Conservation (phyloP, 1,140 invertebrate species). For the Ctenoplectra terminalis region DNA sequence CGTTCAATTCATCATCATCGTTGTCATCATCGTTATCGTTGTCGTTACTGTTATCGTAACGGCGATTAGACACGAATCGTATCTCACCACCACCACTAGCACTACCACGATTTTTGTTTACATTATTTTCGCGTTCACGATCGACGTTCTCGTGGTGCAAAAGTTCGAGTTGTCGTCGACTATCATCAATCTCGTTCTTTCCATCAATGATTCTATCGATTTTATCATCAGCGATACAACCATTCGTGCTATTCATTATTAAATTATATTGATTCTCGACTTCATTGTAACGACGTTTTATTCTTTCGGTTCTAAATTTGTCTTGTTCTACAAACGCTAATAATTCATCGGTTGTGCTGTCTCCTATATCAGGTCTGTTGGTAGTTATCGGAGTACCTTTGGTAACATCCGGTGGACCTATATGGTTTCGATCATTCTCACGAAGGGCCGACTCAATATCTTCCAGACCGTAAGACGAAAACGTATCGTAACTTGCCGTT, state of each 20-base stretch:
- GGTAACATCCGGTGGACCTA: constrained; percentile 87
- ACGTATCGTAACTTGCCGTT: constrained; percentile 76
- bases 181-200: neutral
- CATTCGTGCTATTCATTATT: neutral
- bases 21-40: constrained; percentile 78
- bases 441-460: constrained; percentile 86
- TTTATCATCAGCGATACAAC: neutral
- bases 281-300: constrained; percentile 88
- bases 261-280: constrained; percentile 67
- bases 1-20: constrained; percentile 92
- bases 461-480: constrained; percentile 86
- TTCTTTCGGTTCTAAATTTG: constrained; percentile 90
- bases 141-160: constrained; percentile 5
- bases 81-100: neutral
- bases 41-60: neutral
- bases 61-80: neutral
- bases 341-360: constrained; percentile 87
- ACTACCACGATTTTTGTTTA: neutral
- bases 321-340: constrained; percentile 93
- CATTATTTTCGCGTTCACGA: constrained; percentile 11
- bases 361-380: constrained; percentile 75
- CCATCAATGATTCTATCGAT: neutral
- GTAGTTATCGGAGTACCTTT: constrained; percentile 86
- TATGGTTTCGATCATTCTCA: constrained; percentile 80
- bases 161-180: neutral